phyloP scores from a whole-genome alignment of 1,140 invertebrate genomes.

The Drosophila rufa region DNA sequence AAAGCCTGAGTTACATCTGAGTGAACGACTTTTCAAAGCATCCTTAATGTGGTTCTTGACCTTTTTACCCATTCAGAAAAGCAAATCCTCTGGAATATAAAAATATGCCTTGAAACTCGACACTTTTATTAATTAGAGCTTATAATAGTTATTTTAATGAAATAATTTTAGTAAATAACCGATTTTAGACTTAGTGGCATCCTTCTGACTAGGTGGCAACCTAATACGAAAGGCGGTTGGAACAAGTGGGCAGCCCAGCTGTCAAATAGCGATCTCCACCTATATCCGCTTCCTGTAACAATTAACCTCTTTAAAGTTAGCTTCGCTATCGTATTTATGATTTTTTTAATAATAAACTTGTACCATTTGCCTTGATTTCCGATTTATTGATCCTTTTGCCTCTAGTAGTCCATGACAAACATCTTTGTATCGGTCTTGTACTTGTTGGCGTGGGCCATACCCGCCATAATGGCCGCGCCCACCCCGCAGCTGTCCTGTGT shows the following conservation, averaged over 20 bases:
- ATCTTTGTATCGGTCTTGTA: conserved; percentile 26
- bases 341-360: not conserved
- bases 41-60: not conserved
- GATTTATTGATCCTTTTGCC: not conserved
- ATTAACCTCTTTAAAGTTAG: too few relatives aligned
- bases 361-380: not conserved
- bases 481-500: conserved; percentile 64
- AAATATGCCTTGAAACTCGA: too few relatives aligned
- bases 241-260: too few relatives aligned
- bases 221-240: too few relatives aligned
- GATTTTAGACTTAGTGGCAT: too few relatives aligned
- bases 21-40: not conserved
- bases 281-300: not conserved
- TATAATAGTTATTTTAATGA: too few relatives aligned
- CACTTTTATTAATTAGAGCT: too few relatives aligned
- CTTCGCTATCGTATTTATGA: not conserved
- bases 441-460: conserved; percentile 34
- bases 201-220: too few relatives aligned
- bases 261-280: too few relatives aligned
- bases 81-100: too few relatives aligned
- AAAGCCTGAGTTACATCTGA: too few relatives aligned
- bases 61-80: not conserved
- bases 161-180: too few relatives aligned
- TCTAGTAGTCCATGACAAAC: conserved; percentile 41
- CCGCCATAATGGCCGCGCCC: conserved; percentile 65